These are phyloP conservation scores for Hydra vulgaris DNA, from an alignment of 30 jellyfish, hydroid and myxozoan genomes.

Conservation along the genomic window DNA sequence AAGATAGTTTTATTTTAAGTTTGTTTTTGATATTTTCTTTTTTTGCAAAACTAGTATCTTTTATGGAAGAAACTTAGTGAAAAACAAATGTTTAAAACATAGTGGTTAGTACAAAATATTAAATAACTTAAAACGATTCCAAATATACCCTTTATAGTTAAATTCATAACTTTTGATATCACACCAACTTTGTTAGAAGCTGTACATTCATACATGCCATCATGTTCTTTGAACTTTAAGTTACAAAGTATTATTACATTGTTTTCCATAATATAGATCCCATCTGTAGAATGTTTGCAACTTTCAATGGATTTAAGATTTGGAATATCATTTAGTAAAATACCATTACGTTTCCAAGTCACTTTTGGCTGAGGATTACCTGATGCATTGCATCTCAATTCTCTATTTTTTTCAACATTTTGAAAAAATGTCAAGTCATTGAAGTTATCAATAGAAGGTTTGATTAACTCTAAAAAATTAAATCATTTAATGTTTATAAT, in stretches of 20 bases:
- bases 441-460: constrained; percentile 34
- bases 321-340: neutral
- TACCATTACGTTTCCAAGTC: constrained; percentile 38
- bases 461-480: constrained; percentile 33
- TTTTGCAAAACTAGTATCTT: too few relatives aligned
- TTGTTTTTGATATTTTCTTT: too few relatives aligned
- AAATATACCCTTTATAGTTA: constrained; percentile 11
- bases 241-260: constrained; percentile 35
- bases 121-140: too few relatives aligned
- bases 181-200: constrained; percentile 38
- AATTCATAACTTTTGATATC: constrained; percentile 8
- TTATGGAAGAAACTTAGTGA: too few relatives aligned
- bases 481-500: neutral
- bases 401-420: constrained; percentile 7
- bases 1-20: too few relatives aligned
- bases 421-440: constrained; percentile 28
- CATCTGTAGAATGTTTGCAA: constrained; percentile 38
- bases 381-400: constrained; percentile 37
- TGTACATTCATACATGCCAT: constrained; percentile 48
- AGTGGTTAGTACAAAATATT: too few relatives aligned
- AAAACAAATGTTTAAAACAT: too few relatives aligned
- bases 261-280: constrained; percentile 16
- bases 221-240: constrained; percentile 30
- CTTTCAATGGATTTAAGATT: constrained; percentile 11
- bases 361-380: constrained; percentile 74